Conservation (phyloP, 2,888 invertebrate genomes). For the Heteromurus nitidus region DNA sequence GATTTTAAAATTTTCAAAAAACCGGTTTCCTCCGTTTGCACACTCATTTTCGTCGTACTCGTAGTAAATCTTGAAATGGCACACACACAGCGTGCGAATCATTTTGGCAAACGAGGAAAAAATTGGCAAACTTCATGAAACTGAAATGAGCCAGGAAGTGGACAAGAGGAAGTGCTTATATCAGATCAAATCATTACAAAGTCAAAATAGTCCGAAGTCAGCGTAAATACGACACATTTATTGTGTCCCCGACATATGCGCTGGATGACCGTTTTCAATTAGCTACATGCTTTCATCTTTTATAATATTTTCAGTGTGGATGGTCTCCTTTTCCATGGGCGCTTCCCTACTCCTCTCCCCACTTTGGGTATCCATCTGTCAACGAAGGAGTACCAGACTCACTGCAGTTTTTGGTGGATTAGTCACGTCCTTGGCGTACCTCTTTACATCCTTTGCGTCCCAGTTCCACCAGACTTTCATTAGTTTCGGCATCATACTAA, state of each 20-base stretch:
- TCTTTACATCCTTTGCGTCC: conserved; percentile 77
- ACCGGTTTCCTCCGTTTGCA: conserved; percentile 52
- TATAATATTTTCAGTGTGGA: conserved; percentile 83
- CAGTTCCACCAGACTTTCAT: conserved; percentile 77
- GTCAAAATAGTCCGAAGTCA: too few relatives aligned
- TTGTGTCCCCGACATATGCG: too few relatives aligned
- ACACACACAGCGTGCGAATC: too few relatives aligned
- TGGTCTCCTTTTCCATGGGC: conserved; percentile 87
- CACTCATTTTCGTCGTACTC: not conserved
- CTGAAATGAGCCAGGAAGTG: not conserved
- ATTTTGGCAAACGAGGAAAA: conserved; percentile 32
- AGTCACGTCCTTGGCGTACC: conserved; percentile 79
- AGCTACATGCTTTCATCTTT: conserved; percentile 5
- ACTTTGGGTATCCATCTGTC: conserved; percentile 87
- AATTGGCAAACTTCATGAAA: not conserved
- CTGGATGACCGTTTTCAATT: too few relatives aligned
- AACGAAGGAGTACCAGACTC: conserved; percentile 71
- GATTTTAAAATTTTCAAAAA: conserved; percentile 43
- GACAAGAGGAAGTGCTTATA: not conserved
- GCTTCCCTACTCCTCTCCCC: conserved; percentile 89
- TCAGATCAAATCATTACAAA: too few relatives aligned
- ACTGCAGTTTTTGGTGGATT: conserved; percentile 80
- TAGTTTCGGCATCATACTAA: conserved; percentile 77
- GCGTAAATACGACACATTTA: too few relatives aligned
- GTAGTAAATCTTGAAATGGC: conserved; percentile 15